These are phyloP conservation scores for Philereme vetulata DNA, from an alignment of 2,888 invertebrate genomes.

Conservation along the genomic window DNA sequence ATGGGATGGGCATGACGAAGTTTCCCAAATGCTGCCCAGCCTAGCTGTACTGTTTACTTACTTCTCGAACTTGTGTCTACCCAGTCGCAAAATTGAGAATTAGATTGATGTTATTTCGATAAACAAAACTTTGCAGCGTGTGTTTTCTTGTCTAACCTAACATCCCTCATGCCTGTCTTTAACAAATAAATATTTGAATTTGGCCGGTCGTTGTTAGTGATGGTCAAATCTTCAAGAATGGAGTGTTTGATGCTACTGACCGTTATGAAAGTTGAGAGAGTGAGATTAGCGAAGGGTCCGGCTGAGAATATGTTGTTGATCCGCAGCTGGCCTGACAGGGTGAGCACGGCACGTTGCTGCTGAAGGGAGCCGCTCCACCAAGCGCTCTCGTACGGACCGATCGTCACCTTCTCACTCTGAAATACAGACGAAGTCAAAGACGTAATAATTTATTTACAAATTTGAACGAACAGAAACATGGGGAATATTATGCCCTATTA, in stretches of 20 bases:
- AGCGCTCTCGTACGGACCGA: slow-evolving; percentile 67
- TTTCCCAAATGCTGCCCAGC: no score
- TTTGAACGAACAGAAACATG: background rate
- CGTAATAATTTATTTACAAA: background rate
- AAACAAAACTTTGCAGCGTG: no score
- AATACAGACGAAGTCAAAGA: slow-evolving; percentile 15
- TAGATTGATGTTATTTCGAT: no score
- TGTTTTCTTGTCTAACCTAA: no score
- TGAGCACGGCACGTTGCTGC: slow-evolving; percentile 51
- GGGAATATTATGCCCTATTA: no score
- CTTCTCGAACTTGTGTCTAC: no score
- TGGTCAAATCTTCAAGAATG: background rate
- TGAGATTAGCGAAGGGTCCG: slow-evolving; percentile 70
- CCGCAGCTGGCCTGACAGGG: slow-evolving; percentile 62
- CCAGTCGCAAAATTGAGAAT: no score
- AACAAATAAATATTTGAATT: no score
- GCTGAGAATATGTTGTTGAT: slow-evolving; percentile 62
- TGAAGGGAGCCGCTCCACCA: slow-evolving; percentile 59
- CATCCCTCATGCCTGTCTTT: no score
- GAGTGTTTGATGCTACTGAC: slow-evolving; percentile 39
- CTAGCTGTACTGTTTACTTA: no score
- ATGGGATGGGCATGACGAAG: no score
- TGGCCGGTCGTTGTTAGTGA: background rate
- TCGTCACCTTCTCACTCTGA: slow-evolving; percentile 57
- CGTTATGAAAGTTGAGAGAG: slow-evolving; percentile 66